Evolutionary conservation across 2,113 vertebrate genomes (phyloP), one percentile per base, ranked within the genome.

Genomic region (Engystomops pustulosus): DNA sequence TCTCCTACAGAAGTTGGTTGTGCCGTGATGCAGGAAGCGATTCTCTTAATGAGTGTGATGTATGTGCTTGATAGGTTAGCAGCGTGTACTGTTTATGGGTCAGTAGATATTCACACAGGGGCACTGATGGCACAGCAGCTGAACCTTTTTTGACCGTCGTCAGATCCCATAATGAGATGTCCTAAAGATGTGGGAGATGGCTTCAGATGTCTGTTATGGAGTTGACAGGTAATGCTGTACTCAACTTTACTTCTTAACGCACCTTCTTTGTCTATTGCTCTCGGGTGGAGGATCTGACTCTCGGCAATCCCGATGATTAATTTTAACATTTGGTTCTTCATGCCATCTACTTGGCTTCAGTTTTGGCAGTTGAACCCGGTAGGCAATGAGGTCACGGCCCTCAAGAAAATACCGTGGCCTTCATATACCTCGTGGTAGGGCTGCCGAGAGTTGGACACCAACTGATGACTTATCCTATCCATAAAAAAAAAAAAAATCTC

Each of bases 111-210:
- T 47, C 41, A 47, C 41, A 72, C 41, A 72, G 38, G 10, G 69
- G 41, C 38, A 49, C n/a, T 47, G 44, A 49, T 74, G 44, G 23
- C 70, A 47, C 23, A 30, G 70, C 70, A 49, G 70, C 70, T 74
- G 44, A 74, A 27, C 70, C 4, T 27, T n/a, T 47, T 30, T 27
- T 74, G 44, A 49, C 70, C 70, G 10, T 74, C 70, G 15, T 47
- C 41, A 49, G 68, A 70, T 23, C 36, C 67, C 67, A n/a, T 38
- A 38, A n/a, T n/a, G 69, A 27, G 62, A 67, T 67, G 62, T 32
- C 51, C 51, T 53, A 58, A 58, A 77, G 74, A 77, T 77, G 74
- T 53, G 47, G 27, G 49, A 53, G 27, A 30, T 77, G 74, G 15
- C 74, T 34, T 53, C 51, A 55, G 74, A 27, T 55, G 25, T 76